Evolutionary conservation across 2,888 invertebrate species (phyloP).

Genomic region (Acronicta alni): DNA sequence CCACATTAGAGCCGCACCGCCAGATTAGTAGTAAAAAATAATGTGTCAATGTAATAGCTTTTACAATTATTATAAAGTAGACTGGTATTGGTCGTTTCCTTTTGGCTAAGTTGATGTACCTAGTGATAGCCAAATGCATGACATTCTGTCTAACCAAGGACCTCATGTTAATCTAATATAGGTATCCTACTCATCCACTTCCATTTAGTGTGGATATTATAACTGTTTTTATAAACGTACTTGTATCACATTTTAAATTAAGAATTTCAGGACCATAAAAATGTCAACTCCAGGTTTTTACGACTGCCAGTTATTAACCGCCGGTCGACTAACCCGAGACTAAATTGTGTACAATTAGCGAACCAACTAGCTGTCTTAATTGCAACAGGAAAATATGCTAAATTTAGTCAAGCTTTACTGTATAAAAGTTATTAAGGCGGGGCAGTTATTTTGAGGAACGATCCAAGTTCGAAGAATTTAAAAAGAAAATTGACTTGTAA

Average conservation of each 20-base stretch:
- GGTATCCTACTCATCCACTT: too few relatives aligned
- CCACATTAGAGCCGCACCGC: too few relatives aligned
- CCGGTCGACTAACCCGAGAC: constrained; percentile 43
- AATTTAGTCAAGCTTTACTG: constrained; percentile 57
- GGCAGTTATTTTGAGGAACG: constrained; percentile 46
- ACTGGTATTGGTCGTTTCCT: too few relatives aligned
- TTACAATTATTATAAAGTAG: too few relatives aligned
- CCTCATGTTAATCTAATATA: too few relatives aligned
- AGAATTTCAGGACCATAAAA: constrained; percentile 23
- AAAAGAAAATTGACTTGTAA: too few relatives aligned
- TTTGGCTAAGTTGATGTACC: too few relatives aligned
- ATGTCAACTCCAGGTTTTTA: constrained; percentile 22
- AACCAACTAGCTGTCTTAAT: constrained; percentile 58
- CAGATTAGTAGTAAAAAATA: too few relatives aligned
- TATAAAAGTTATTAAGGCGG: constrained; percentile 59
- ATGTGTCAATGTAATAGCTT: too few relatives aligned
- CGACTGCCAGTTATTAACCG: constrained; percentile 28
- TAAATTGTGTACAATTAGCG: constrained; percentile 63
- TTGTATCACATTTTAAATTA: constrained; percentile 16
- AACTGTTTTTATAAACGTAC: neutral
- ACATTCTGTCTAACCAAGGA: neutral
- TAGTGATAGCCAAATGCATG: too few relatives aligned
- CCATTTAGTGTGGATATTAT: too few relatives aligned
- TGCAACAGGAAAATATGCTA: constrained; percentile 65
- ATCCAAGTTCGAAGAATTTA: constrained; percentile 2